Percentiles rank a stretch among this genome's conserved stretches.
phyloP scores from a whole-genome alignment of 2,888 invertebrate genomes.

The Ectemnius lituratus region DNA sequence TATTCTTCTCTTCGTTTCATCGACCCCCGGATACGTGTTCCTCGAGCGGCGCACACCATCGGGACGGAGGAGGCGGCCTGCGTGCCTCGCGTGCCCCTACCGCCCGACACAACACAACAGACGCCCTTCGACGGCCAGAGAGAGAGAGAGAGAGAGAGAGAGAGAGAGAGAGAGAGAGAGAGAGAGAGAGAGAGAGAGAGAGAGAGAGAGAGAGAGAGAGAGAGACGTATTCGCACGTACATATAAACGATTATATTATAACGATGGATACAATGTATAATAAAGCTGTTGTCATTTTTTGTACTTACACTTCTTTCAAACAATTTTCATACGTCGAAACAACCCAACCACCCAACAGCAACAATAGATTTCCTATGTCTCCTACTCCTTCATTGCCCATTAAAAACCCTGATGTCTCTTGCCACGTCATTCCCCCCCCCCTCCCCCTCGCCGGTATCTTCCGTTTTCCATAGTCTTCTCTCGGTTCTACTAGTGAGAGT shows the following conservation, averaged over 20 bases:
- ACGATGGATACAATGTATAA: slow-evolving; percentile 61
- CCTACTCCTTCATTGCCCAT: not conserved
- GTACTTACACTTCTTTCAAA: slow-evolving; percentile 70
- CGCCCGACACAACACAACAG: too few species aligned
- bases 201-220: too few species aligned
- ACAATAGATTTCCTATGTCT: slow-evolving; percentile 4
- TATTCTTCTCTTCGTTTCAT: too few species aligned
- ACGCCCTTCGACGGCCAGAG: too few species aligned
- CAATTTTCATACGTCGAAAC: slow-evolving; percentile 58
- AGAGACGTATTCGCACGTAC: slow-evolving; percentile 42
- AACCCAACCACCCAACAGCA: not conserved
- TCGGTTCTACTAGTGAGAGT: slow-evolving; percentile 1
- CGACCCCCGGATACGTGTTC: too few species aligned
- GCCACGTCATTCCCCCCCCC: not conserved
- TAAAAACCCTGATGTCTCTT: not conserved
- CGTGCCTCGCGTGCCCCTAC: too few species aligned
- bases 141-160: too few species aligned
- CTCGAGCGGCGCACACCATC: too few species aligned
- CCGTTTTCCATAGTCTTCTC: not conserved
- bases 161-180: too few species aligned
- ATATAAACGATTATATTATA: slow-evolving; percentile 62
- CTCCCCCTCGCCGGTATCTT: not conserved
- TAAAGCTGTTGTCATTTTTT: slow-evolving; percentile 72
- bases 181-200: too few species aligned
- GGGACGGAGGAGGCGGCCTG: too few species aligned